Percentiles rank a stretch among this genome's conserved stretches.
phyloP scores from a whole-genome alignment of 2,888 invertebrate genomes.

The Papilio demoleus region DNA sequence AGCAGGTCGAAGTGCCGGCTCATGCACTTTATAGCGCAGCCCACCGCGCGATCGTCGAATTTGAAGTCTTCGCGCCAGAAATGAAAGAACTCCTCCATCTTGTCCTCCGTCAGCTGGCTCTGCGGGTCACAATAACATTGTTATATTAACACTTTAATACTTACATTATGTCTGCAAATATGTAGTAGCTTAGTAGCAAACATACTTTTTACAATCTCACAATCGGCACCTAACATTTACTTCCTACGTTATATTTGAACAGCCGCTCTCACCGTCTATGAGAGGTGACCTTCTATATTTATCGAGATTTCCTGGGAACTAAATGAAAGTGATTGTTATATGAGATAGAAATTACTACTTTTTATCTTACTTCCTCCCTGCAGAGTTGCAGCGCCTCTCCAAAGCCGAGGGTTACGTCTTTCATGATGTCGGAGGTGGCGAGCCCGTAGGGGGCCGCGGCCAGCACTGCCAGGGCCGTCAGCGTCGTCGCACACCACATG shows the following conservation, averaged over 20 bases:
- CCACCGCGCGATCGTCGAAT: constrained; percentile 75
- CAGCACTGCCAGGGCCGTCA: constrained; percentile 42
- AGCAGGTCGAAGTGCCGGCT: constrained; percentile 72
- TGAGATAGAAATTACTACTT: too few relatives aligned
- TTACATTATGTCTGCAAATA: too few relatives aligned
- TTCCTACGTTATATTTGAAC: too few relatives aligned
- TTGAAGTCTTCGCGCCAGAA: constrained; percentile 78
- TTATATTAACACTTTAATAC: too few relatives aligned
- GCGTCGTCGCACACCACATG: constrained; percentile 38
- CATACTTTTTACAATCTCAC: too few relatives aligned
- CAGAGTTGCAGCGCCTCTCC: constrained; percentile 74
- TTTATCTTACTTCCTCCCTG: constrained; percentile 64
- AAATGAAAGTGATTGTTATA: too few relatives aligned
- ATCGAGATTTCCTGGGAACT: too few relatives aligned
- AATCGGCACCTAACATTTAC: too few relatives aligned
- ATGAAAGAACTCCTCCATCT: constrained; percentile 80
- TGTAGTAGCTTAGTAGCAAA: too few relatives aligned
- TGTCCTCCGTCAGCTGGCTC: constrained; percentile 70
- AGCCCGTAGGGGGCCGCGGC: constrained; percentile 29
- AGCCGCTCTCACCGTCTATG: too few relatives aligned
- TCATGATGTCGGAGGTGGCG: constrained; percentile 65
- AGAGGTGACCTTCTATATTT: too few relatives aligned
- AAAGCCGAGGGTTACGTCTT: constrained; percentile 76
- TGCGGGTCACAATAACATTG: constrained; percentile 44
- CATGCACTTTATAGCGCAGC: constrained; percentile 78